These are phyloP conservation scores for Rostratula benghalensis DNA, from an alignment of 2,113 vertebrate species.

Conservation along the genomic window DNA sequence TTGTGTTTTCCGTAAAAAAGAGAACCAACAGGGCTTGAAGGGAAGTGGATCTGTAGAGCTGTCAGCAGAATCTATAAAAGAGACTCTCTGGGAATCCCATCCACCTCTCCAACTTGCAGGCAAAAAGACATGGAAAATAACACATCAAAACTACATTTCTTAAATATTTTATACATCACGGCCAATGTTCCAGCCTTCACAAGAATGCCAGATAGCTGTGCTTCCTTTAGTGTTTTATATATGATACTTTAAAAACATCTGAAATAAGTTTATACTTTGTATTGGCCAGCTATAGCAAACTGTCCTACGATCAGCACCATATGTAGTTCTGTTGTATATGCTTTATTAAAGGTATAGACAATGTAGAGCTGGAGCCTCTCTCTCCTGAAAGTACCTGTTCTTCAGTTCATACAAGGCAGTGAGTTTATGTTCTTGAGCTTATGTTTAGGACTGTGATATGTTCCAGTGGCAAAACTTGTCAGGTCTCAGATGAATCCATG, in stretches of 20 bases:
- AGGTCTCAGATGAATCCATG: neutral
- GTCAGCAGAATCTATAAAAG: slow-evolving; percentile 62
- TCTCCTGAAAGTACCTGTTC: neutral
- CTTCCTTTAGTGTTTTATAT: slow-evolving; percentile 56
- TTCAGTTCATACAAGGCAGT: neutral
- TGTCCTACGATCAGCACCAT: neutral
- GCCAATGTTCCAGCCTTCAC: slow-evolving; percentile 46
- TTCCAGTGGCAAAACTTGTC: neutral
- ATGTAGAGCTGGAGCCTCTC: neutral
- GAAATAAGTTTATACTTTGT: slow-evolving; percentile 7
- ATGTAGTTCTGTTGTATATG: neutral
- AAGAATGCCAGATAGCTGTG: neutral
- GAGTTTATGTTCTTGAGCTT: neutral
- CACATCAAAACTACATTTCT: slow-evolving; percentile 55
- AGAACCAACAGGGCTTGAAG: slow-evolving; percentile 45
- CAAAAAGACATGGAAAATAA: slow-evolving; percentile 51
- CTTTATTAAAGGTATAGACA: neutral
- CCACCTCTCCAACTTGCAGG: slow-evolving; percentile 29
- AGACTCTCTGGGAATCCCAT: slow-evolving; percentile 55
- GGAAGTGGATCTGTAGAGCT: slow-evolving; percentile 44
- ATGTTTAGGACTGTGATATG: neutral
- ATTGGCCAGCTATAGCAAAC: neutral
- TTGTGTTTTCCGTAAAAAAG: slow-evolving; percentile 15
- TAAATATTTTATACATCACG: slow-evolving; percentile 67
- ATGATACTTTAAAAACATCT: slow-evolving; percentile 39